Evolutionary conservation across 2,888 invertebrate species (phyloP), one percentile per base, ranked within the genome.

Genomic region (Syrista parreyssii): DNA sequence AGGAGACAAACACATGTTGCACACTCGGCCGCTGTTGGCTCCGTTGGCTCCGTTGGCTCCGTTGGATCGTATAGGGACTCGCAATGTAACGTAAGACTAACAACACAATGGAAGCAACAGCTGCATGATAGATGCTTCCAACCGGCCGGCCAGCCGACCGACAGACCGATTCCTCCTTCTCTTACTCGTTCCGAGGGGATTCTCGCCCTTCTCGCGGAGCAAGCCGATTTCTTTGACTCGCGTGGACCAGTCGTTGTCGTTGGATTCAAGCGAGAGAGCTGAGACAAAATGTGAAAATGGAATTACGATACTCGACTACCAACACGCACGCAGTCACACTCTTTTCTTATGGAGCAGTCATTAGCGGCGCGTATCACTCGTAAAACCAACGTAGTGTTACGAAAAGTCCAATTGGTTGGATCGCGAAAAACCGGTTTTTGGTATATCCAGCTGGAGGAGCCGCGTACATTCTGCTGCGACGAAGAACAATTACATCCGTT

Each of bases 61-160:
- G n/a, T n/a, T n/a, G n/a, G n/a, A n/a, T 34, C 40, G 15, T 40
- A 40, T 40, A 82, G 82, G 83, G 84, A 85, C 81, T 86, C 84
- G 84, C 87, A 85, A 87, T 87, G 88, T 88, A 89, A 89, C 88
- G 88, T 86, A 89, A 90, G 89, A 89, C 90, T 89, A 90, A 91
- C 89, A 90, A 90, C 89, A 90, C 91, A 91, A 91, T 91, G 91
- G 89, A 90, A 87, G 88, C 89, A 90, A 89, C 90, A 90, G 90
- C 90, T 91, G 91, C 90, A 89, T 90, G 88, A 89, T 89, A 89
- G 88, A 88, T 89, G 80, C 79, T 80, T 74, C 79, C 79, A 82
- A 81, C 83, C 84, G 81, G 84, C 83, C 85, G 83, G 82, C 79
- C 83, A 84, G 80, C 83, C 84, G 88, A 77, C 82, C 82, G 82